Percentiles rank a stretch among this genome's conserved stretches.
phyloP scores from a whole-genome alignment of 2,797 vertebrate genomes.

The Threskiornis aethiopicus region DNA sequence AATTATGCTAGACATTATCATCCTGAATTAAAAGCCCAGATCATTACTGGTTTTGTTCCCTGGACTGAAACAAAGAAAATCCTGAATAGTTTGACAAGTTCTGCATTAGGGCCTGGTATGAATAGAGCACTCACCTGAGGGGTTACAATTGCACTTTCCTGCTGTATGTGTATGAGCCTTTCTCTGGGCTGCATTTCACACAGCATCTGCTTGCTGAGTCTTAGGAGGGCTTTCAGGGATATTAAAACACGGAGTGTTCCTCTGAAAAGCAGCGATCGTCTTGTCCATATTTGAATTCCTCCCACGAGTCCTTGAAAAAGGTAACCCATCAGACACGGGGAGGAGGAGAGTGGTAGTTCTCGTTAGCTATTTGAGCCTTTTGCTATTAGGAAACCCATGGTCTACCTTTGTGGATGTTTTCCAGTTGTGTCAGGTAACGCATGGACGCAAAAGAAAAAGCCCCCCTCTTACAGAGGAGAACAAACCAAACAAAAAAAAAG shows the following conservation, averaged over 20 bases:
- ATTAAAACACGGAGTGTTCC: background rate
- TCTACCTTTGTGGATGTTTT: background rate
- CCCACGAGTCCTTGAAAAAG: background rate
- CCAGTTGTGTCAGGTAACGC: fast-evolving
- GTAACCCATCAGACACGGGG: background rate
- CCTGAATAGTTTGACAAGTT: background rate
- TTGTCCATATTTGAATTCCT: background rate
- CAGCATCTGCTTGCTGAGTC: background rate
- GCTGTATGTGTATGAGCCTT: background rate
- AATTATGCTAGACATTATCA: background rate
- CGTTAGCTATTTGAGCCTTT: background rate
- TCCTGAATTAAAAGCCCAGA: background rate
- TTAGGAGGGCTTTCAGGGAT: background rate
- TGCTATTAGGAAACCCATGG: background rate
- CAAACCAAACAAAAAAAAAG: background rate
- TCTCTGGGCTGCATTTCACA: background rate
- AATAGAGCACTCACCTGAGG: background rate
- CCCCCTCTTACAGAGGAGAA: background rate
- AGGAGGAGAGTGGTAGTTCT: background rate
- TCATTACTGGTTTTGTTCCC: background rate
- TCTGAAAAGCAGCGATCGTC: background rate
- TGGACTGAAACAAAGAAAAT: background rate
- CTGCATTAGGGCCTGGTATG: background rate
- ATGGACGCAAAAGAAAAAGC: background rate
- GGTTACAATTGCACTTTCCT: background rate